Evolutionary conservation across 2,113 vertebrate genomes (phyloP).

Genomic region (Clinocottus analis): DNA sequence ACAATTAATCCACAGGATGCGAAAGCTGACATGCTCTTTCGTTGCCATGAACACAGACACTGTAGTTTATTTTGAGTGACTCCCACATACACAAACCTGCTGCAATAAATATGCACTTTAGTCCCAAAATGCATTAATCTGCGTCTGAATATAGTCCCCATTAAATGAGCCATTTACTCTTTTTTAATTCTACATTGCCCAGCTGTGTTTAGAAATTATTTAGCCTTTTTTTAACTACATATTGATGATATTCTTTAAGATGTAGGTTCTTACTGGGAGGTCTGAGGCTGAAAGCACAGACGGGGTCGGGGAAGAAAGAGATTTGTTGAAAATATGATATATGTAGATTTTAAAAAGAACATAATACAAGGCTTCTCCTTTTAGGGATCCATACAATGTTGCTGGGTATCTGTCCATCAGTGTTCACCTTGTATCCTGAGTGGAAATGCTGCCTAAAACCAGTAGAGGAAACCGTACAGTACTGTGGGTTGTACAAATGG

Average conservation of each 20-base stretch:
- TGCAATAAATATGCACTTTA: not conserved
- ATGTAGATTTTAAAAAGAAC: not conserved
- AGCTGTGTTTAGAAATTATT: not conserved
- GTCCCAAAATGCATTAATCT: not conserved
- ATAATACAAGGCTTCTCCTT: not conserved
- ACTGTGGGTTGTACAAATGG: not conserved
- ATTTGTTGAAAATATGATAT: not conserved
- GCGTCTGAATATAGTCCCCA: not conserved
- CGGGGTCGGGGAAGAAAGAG: not conserved
- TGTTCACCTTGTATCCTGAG: slow-evolving; percentile 7
- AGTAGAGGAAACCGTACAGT: not conserved
- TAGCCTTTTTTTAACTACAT: not conserved
- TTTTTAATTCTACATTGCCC: not conserved
- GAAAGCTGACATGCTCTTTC: not conserved
- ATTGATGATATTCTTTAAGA: not conserved
- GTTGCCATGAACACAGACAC: not conserved
- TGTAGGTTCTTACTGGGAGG: not conserved
- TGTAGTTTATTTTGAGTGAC: not conserved
- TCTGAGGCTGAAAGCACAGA: not conserved
- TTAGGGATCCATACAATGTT: not conserved
- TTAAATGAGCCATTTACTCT: not conserved
- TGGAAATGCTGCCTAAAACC: slow-evolving; percentile 2
- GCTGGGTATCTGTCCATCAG: not conserved
- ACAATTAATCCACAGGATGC: not conserved
- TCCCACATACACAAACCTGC: not conserved